These are phyloP conservation scores for Buphagus erythrorhynchus DNA, from an alignment of 2,797 vertebrate genomes.

Conservation along the genomic window DNA sequence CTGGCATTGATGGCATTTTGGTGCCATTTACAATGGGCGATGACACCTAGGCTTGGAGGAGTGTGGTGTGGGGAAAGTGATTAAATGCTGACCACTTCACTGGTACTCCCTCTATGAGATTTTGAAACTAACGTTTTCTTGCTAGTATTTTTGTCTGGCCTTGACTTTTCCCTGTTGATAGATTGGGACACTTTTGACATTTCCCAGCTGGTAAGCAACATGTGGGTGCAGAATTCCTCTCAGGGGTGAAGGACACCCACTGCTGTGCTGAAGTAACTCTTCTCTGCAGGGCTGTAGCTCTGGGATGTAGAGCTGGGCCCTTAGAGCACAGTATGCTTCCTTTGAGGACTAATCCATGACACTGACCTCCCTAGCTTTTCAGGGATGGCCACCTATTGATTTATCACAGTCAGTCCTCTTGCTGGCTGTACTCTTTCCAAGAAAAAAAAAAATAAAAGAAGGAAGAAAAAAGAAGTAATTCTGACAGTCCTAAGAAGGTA, in stretches of 20 bases:
- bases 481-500: neutral
- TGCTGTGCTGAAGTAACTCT: neutral
- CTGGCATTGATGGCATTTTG: neutral
- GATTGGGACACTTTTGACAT: neutral
- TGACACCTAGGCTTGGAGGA: neutral
- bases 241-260: neutral
- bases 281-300: neutral
- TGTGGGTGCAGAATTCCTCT: neutral
- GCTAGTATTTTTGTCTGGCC: neutral
- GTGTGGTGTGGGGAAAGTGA: neutral
- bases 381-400: neutral
- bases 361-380: neutral
- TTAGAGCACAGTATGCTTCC: accelerated
- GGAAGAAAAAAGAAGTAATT: accelerated
- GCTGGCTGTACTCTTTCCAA: neutral
- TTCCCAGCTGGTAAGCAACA: neutral
- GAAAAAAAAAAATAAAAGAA: accelerated
- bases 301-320: neutral
- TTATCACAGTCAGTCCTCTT: neutral
- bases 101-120: neutral
- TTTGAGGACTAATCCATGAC: neutral
- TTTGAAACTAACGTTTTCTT: neutral
- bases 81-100: neutral
- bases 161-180: neutral
- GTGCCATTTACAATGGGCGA: neutral